These are phyloP conservation scores for Petrocephalus zakoni DNA, from an alignment of 2,113 vertebrate species.

Conservation along the genomic window DNA sequence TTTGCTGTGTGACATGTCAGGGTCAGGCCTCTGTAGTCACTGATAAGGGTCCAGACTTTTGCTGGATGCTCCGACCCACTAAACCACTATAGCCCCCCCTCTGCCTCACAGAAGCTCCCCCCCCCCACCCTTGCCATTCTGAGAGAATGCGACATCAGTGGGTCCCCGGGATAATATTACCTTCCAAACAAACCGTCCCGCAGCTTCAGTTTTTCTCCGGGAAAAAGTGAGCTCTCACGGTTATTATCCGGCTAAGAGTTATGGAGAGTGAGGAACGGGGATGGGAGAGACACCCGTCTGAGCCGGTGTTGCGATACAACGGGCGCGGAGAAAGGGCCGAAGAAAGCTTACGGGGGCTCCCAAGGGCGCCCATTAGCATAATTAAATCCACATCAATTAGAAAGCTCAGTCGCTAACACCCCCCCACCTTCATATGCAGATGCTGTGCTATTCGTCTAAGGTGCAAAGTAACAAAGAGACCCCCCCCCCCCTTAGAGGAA, in stretches of 20 bases:
- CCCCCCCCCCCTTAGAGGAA: slow-evolving; percentile 42
- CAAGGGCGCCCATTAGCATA: slow-evolving; percentile 88
- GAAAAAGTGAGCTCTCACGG: background rate
- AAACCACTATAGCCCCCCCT: background rate
- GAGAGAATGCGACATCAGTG: background rate
- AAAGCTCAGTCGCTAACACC: slow-evolving; percentile 70
- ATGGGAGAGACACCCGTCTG: slow-evolving; percentile 81
- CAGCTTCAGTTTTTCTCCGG: slow-evolving; percentile 6
- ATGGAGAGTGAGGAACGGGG: background rate
- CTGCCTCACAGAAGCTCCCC: background rate
- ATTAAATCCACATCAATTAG: slow-evolving; percentile 94
- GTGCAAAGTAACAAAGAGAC: slow-evolving; percentile 70
- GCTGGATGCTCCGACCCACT: background rate
- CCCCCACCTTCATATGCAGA: slow-evolving; percentile 80
- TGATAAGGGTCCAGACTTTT: slow-evolving; percentile 7
- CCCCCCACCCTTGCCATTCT: background rate
- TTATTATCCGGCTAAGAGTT: slow-evolving; percentile 9
- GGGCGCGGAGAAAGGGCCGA: slow-evolving; percentile 22
- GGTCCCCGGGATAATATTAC: background rate
- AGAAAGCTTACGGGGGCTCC: slow-evolving; percentile 44
- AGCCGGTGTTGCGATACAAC: slow-evolving; percentile 66
- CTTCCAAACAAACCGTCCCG: background rate
- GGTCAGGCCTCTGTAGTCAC: slow-evolving; percentile 39
- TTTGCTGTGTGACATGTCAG: slow-evolving; percentile 44
- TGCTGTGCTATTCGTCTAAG: slow-evolving; percentile 73